Percentiles rank a stretch among this genome's conserved stretches.
phyloP scores from a whole-genome alignment of 2,888 invertebrate genomes.

The Spodoptera picta region DNA sequence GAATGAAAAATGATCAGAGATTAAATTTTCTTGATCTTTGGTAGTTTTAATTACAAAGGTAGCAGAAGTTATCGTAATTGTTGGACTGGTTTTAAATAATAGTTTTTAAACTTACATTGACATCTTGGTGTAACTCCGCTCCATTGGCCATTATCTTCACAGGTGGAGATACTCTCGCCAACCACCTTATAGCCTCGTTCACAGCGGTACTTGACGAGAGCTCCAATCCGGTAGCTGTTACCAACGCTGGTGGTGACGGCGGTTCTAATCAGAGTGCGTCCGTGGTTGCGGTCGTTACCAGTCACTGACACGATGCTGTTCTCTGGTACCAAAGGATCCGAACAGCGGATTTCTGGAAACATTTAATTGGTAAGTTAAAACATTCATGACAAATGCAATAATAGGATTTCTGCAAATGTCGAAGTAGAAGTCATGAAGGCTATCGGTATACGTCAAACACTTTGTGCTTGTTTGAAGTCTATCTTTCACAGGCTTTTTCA shows the following conservation, averaged over 20 bases:
- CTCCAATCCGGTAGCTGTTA: conserved; percentile 95
- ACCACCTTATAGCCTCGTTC: conserved; percentile 96
- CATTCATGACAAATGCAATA: background rate
- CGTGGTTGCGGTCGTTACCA: conserved; percentile 96
- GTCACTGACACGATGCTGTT: conserved; percentile 96
- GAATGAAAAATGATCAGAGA: no score
- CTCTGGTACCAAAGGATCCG: conserved; percentile 94
- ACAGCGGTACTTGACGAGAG: conserved; percentile 95
- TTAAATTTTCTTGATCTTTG: no score
- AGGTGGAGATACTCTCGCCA: conserved; percentile 95
- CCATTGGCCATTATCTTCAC: conserved; percentile 95
- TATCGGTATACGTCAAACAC: no score
- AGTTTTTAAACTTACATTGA: conserved; percentile 90
- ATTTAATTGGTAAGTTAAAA: background rate
- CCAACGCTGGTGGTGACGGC: conserved; percentile 91
- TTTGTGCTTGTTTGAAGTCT: no score
- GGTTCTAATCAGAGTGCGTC: conserved; percentile 94
- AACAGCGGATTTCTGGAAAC: conserved; percentile 94
- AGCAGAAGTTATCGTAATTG: no score
- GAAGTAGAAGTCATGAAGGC: no score
- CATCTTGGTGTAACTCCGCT: conserved; percentile 95
- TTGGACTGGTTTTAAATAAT: no score
- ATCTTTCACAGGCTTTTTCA: no score
- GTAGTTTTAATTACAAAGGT: no score
- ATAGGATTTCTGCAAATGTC: no score